Evolutionary conservation across 2,888 invertebrate genomes (phyloP), one percentile per base, ranked within the genome.

Genomic region (Isoperla grammatica): DNA sequence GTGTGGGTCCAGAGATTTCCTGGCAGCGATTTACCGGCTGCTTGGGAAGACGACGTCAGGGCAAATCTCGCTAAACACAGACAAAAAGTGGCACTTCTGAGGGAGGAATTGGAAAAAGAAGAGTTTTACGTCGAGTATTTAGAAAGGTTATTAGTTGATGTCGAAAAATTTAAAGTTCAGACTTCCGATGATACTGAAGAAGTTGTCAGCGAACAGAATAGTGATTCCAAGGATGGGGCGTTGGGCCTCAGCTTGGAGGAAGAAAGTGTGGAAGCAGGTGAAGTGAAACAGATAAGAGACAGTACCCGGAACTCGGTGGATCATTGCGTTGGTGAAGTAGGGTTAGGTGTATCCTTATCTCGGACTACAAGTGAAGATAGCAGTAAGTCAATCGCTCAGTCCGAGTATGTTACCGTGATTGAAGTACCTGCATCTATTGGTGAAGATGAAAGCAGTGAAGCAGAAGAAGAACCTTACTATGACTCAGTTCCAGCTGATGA

Each of bases 1-100:
- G 88, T 92, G 77, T 93, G 93, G 92, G 84, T 86, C 78, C 87
- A 91, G 80, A 82, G 91, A 72, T 93, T 92, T 81, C 92, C 92
- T 68, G 90, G 90, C 73, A 90, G 90, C 78, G 88, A 89, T 68
- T 80, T 93, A 70, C 92, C 93, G 74, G 89, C 89, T 73, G 91
- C 91, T 74, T 92, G 91, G 92, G 92, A 92, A 76, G 91, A 90
- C 78, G 91, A 93, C 80, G 91, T 93, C 72, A 85, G 91, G 72
- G 89, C 90, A 68, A 92, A 92, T 79, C 82, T 94, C 70, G 84
- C 87, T 71, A 89, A 90, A 76, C 93, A 94, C 80, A 89, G 89
- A 79, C 85, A 88, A 75, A 90, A 89, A 81, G 90, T 92, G 65
- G 79, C 82, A 66, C 82, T 87, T 69, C 79, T 94, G 59, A 84